These are phyloP conservation scores for Thalpophila matura DNA, from an alignment of 2,888 invertebrate species.

Conservation along the genomic window DNA sequence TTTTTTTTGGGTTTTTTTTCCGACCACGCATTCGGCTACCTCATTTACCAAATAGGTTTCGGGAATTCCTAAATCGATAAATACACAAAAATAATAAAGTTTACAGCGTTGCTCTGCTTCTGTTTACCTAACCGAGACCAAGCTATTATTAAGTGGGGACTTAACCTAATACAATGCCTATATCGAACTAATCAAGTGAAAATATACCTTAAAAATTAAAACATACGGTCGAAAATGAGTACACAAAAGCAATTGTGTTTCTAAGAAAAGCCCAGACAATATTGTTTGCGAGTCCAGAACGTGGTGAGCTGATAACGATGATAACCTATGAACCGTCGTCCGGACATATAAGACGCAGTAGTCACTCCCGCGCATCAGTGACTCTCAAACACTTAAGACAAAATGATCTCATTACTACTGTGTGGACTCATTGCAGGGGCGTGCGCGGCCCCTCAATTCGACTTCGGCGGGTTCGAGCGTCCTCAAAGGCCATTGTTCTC, in stretches of 20 bases:
- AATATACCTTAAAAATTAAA: not conserved
- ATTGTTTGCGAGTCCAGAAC: slow-evolving; percentile 69
- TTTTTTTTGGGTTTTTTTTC: too few species aligned
- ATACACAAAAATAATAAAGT: not conserved
- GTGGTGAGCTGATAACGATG: slow-evolving; percentile 66
- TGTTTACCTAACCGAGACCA: too few species aligned
- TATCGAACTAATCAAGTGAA: slow-evolving; percentile 16
- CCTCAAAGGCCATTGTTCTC: slow-evolving; percentile 35
- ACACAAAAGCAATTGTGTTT: slow-evolving; percentile 12
- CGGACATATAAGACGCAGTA: slow-evolving; percentile 65
- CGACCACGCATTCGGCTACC: too few species aligned
- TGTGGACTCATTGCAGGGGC: slow-evolving; percentile 72
- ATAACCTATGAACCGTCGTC: slow-evolving; percentile 75
- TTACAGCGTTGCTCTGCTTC: too few species aligned
- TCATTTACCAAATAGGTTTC: not conserved
- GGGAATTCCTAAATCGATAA: not conserved
- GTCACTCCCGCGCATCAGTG: slow-evolving; percentile 48
- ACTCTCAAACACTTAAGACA: slow-evolving; percentile 37
- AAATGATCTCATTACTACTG: slow-evolving; percentile 72
- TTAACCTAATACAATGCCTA: slow-evolving; percentile 15
- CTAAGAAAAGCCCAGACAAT: slow-evolving; percentile 56
- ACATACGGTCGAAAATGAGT: slow-evolving; percentile 10
- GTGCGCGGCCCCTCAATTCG: slow-evolving; percentile 74
- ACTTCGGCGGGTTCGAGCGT: slow-evolving; percentile 20
- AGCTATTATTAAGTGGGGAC: too few species aligned